phyloP scores from a whole-genome alignment of 2,113 vertebrate species.

The Holacanthus passer region DNA sequence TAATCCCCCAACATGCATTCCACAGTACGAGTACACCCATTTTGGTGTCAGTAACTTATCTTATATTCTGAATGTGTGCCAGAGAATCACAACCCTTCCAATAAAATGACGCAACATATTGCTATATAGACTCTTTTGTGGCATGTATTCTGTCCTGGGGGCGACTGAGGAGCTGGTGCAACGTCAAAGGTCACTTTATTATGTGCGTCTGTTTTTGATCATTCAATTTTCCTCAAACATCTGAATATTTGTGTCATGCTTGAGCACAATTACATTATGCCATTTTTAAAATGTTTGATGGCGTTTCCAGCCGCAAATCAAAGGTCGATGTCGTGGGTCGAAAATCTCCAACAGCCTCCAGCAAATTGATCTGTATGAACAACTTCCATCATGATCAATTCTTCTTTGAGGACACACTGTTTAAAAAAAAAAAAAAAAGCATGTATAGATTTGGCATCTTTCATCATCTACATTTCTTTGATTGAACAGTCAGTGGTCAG shows the following conservation, averaged over 20 bases:
- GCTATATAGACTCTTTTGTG: too few species aligned
- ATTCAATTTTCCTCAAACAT: neutral
- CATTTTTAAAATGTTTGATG: neutral
- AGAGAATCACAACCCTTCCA: too few species aligned
- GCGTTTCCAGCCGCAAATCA: neutral
- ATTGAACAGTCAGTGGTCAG: constrained; percentile 17
- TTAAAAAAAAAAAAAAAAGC: neutral
- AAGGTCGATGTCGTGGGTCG: neutral
- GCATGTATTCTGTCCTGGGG: too few species aligned
- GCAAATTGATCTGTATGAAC: constrained; percentile 4
- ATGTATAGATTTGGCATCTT: neutral
- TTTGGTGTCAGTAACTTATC: too few species aligned
- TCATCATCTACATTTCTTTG: neutral
- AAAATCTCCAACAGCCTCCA: neutral
- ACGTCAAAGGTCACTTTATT: constrained; percentile 57
- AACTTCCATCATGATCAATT: constrained; percentile 9
- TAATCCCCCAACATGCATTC: too few species aligned
- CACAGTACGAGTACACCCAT: too few species aligned
- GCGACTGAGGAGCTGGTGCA: constrained; percentile 51
- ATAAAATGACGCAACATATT: too few species aligned
- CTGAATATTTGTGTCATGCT: neutral
- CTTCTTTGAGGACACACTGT: constrained; percentile 2
- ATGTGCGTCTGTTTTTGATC: too few species aligned
- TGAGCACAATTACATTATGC: neutral
- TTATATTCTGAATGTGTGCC: too few species aligned